Evolutionary conservation across 92 coral and sea anemone species (phyloP).

Genomic region (Palythoa grandiflora): DNA sequence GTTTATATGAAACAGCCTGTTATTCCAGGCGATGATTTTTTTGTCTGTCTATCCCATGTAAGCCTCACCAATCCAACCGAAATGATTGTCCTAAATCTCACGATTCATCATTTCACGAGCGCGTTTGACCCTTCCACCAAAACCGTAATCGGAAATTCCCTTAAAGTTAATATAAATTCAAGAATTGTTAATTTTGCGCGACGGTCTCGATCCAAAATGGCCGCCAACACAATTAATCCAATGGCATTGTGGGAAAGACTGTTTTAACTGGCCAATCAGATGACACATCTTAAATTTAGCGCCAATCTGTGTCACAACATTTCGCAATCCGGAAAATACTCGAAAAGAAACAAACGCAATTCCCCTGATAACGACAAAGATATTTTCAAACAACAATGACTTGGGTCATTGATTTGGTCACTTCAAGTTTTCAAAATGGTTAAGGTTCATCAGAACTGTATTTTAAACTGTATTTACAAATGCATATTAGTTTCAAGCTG

Average conservation of each 20-base stretch:
- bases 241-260: conserved; percentile 62
- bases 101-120: conserved; percentile 12
- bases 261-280: conserved; percentile 68
- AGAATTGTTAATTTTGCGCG: conserved; percentile 51
- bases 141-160: conserved; percentile 25
- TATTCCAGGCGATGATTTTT: background rate
- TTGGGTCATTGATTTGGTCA: background rate
- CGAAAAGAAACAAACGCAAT: conserved; percentile 2
- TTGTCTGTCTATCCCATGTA: conserved; percentile 22
- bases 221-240: conserved; percentile 68
- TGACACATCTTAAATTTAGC: conserved; percentile 39
- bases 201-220: conserved; percentile 85
- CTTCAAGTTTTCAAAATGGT: background rate
- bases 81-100: background rate
- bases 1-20: conserved; percentile 7
- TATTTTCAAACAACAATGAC: background rate
- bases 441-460: background rate
- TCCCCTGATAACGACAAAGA: background rate
- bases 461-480: background rate
- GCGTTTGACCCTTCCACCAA: conserved; percentile 12
- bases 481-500: conserved; percentile 14
- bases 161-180: conserved; percentile 55
- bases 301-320: conserved; percentile 14
- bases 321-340: conserved; percentile 28
- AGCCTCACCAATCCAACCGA: conserved; percentile 10